Conservation (phyloP, 1,140 invertebrate species). For the Drosophila persimilis region DNA sequence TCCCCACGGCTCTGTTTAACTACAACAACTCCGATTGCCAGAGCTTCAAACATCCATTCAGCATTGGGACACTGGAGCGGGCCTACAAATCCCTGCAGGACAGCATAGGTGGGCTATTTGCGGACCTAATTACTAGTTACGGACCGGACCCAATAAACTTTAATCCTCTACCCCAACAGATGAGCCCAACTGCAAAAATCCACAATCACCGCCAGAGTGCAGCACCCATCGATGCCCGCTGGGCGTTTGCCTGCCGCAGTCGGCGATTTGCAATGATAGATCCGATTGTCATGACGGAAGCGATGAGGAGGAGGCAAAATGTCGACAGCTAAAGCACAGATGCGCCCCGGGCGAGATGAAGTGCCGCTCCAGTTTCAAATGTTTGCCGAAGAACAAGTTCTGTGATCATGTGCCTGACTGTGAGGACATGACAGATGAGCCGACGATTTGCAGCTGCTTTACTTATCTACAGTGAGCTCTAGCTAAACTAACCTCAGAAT, state of each 20-base stretch:
- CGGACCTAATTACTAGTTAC: neutral
- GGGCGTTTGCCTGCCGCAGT: conserved; percentile 87
- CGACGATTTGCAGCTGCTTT: conserved; percentile 86
- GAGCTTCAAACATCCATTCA: conserved; percentile 69
- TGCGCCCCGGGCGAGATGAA: conserved; percentile 85
- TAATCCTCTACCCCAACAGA: conserved; percentile 30
- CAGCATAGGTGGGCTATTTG: conserved; percentile 51
- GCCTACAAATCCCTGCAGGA: conserved; percentile 62
- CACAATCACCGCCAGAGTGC: conserved; percentile 82
- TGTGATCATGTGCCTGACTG: conserved; percentile 88
- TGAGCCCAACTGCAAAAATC: conserved; percentile 47
- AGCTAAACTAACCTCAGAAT: neutral
- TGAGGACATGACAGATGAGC: conserved; percentile 89
- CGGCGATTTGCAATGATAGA: conserved; percentile 88
- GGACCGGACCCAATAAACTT: neutral
- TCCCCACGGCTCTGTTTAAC: conserved; percentile 64
- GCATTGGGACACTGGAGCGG: conserved; percentile 56
- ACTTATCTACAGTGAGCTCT: conserved; percentile 85
- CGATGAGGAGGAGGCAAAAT: conserved; percentile 86
- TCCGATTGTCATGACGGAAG: conserved; percentile 87
- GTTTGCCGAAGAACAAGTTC: conserved; percentile 87
- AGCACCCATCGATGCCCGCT: conserved; percentile 85
- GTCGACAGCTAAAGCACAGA: conserved; percentile 64
- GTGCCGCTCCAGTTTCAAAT: conserved; percentile 86
- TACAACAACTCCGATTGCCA: conserved; percentile 76